These are phyloP conservation scores for Agriopis aurantiaria DNA, from an alignment of 2,888 invertebrate genomes.

Conservation along the genomic window DNA sequence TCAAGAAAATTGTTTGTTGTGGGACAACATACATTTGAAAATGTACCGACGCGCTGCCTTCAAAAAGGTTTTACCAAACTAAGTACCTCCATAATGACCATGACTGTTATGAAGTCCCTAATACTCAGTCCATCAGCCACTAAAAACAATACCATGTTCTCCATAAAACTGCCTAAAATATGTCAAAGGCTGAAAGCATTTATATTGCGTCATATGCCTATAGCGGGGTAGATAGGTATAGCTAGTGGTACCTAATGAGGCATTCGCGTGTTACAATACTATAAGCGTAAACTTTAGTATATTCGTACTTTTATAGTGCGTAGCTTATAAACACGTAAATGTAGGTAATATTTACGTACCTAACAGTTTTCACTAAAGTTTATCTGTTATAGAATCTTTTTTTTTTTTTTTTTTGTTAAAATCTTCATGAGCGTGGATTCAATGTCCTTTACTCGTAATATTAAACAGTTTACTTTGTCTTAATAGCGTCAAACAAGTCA, in stretches of 20 bases:
- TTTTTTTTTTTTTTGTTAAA: no score
- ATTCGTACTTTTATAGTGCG: conserved; percentile 4
- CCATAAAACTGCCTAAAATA: conserved; percentile 24
- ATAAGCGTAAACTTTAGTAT: conserved; percentile 6
- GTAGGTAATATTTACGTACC: neutral
- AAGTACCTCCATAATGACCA: neutral
- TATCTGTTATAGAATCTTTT: no score
- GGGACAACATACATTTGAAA: no score
- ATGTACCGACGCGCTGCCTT: no score
- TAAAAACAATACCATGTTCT: conserved; percentile 19
- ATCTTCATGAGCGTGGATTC: no score
- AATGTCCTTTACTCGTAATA: no score
- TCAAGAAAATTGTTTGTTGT: no score
- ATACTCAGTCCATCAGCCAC: conserved; percentile 1
- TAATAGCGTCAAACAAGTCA: no score
- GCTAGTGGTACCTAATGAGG: conserved; percentile 6
- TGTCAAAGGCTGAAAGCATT: conserved; percentile 28
- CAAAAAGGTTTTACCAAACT: no score
- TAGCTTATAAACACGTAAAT: conserved; percentile 6
- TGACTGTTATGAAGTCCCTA: neutral
- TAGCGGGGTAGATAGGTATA: neutral
- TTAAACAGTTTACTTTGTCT: no score
- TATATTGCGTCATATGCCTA: conserved; percentile 6
- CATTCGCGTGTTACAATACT: conserved; percentile 14
- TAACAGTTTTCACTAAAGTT: neutral